These are phyloP conservation scores for Malurus splendens DNA, from an alignment of 2,797 vertebrate genomes.

Conservation along the genomic window DNA sequence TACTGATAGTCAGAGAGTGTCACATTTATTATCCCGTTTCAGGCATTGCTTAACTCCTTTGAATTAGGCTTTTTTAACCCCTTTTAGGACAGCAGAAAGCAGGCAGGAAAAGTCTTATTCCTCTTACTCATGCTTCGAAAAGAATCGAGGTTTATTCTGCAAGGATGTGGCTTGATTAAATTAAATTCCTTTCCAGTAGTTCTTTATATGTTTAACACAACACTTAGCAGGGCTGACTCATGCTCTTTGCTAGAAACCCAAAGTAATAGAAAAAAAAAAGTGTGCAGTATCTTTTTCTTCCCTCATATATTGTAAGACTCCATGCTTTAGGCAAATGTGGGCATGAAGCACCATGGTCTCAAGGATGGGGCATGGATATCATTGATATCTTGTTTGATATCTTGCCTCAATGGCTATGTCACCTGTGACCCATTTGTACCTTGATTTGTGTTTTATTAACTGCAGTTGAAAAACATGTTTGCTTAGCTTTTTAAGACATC, in stretches of 20 bases:
- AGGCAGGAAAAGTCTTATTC: not conserved
- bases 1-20: constrained; percentile 79
- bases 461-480: not conserved
- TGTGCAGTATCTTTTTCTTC: not conserved
- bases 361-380: not conserved
- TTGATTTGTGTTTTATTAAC: not conserved
- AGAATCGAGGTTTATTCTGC: not conserved
- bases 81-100: not conserved
- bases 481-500: not conserved
- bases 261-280: not conserved
- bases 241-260: not conserved
- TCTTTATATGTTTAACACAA: not conserved
- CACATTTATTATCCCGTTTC: constrained; percentile 76
- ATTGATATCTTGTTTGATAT: not conserved
- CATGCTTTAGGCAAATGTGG: not conserved
- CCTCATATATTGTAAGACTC: not conserved
- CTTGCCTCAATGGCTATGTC: not conserved
- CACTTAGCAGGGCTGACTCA: not conserved
- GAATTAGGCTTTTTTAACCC: constrained; percentile 65
- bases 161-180: not conserved
- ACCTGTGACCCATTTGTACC: not conserved
- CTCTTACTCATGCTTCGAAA: not conserved
- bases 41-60: constrained; percentile 66
- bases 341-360: not conserved
- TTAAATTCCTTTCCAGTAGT: not conserved